Evolutionary conservation across 2,888 invertebrate genomes (phyloP).

Genomic region (Lacanobia oleracea): DNA sequence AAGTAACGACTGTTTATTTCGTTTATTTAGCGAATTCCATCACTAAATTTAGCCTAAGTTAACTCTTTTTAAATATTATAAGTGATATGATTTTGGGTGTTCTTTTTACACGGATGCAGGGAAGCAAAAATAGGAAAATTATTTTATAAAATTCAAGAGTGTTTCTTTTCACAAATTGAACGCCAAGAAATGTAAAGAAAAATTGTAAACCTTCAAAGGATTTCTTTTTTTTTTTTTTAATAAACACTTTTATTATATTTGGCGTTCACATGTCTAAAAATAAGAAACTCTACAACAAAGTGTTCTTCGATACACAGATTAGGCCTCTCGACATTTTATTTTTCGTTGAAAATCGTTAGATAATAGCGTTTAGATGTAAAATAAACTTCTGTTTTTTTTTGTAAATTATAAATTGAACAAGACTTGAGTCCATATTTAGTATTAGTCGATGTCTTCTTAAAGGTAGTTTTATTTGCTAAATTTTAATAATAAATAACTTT

Average conservation of each 20-base stretch:
- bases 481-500: slow-evolving; percentile 45
- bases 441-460: slow-evolving; percentile 14
- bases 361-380: slow-evolving; percentile 54
- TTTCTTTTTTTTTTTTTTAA: not conserved
- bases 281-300: slow-evolving; percentile 60
- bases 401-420: slow-evolving; percentile 62
- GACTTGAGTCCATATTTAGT: slow-evolving; percentile 51
- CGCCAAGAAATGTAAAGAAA: slow-evolving; percentile 8
- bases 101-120: slow-evolving; percentile 80
- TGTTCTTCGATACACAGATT: slow-evolving; percentile 73
- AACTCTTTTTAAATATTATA: slow-evolving; percentile 75
- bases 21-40: slow-evolving; percentile 75
- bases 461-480: slow-evolving; percentile 20
- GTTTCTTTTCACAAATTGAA: slow-evolving; percentile 29
- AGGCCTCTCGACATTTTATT: slow-evolving; percentile 73
- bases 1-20: slow-evolving; percentile 74
- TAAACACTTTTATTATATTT: slow-evolving; percentile 12
- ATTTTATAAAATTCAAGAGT: slow-evolving; percentile 60
- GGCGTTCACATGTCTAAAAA: slow-evolving; percentile 29
- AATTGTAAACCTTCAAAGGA: not conserved
- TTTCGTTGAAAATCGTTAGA: slow-evolving; percentile 73
- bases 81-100: slow-evolving; percentile 87
- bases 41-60: slow-evolving; percentile 83
- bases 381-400: slow-evolving; percentile 41
- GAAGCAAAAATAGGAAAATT: slow-evolving; percentile 68